Evolutionary conservation across 2,113 vertebrate species (phyloP).

Genomic region (Lophochroa leadbeateri): DNA sequence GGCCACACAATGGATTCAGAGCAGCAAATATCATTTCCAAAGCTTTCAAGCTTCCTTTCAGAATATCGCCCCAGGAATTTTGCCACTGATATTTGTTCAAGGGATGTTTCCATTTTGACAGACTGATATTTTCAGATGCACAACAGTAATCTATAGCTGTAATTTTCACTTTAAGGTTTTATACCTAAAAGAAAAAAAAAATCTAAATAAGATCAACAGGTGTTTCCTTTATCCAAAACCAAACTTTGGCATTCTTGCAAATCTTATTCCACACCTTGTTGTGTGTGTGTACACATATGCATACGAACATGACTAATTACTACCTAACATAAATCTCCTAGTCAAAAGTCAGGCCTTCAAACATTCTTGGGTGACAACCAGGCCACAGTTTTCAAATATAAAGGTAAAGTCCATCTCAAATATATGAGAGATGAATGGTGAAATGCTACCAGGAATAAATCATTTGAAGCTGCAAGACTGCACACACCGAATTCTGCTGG

Average conservation of each 20-base stretch:
- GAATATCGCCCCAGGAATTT: not conserved
- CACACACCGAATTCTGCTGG: not conserved
- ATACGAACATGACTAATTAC: not conserved
- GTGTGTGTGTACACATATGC: not conserved
- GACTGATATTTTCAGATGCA: not conserved
- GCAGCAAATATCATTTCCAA: not conserved
- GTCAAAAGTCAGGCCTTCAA: not conserved
- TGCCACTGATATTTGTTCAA: not conserved
- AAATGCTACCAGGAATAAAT: not conserved
- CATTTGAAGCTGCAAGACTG: not conserved
- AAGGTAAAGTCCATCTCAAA: not conserved
- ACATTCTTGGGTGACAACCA: not conserved
- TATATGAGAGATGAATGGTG: not conserved
- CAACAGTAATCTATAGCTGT: not conserved
- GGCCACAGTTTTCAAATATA: not conserved
- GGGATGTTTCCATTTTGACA: not conserved
- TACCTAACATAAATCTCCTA: not conserved
- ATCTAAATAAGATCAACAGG: not conserved
- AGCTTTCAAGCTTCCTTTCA: not conserved
- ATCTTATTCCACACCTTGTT: not conserved
- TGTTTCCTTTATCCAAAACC: not conserved
- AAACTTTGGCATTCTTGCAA: not conserved
- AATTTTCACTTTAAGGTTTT: not conserved
- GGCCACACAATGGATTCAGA: not conserved
- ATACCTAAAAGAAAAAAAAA: not conserved